Base-by-base conservation (phyloP, 2,797 vertebrate genomes). In the Characodon lateralis region DNA sequence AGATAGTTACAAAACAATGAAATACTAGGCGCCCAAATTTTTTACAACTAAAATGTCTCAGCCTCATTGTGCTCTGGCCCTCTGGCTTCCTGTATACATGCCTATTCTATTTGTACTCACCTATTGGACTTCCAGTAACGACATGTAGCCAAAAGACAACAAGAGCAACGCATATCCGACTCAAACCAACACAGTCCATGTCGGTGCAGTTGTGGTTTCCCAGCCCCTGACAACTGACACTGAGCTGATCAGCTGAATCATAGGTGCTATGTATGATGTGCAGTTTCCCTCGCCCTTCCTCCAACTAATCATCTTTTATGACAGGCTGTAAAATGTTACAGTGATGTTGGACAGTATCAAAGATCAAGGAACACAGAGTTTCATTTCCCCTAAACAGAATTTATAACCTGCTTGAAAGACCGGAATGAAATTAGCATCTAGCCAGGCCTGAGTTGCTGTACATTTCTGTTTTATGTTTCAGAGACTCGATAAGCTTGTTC, bases 261-360 rank as follows among this genome's bases (percentile, higher is more conserved):
- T 72, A 43, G 81, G 2, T 0, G 69, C 63, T 58, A 56, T 58
- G 71, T 71, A 1, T 43, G 5, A 7, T 35, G 24, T 0, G 1
- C 66, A 3, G 46, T 2, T 51, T 8, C 39, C 51, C 26, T 76
- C n/a, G 0, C n/a, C 73, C 80, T 71, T 18, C 31, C 28, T 46
- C 56, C 56, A 80, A 35, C 46, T 35, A 68, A 41, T 55, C 8
- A 2, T 46, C 18, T 71, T 93, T 93, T 90, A 91, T 88, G 74
- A 77, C 70, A 6, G 71, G 72, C 55, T 75, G 31, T 89, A 89
- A 86, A 82, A 26, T 22, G 24, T 71, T 31, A 18, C 22, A 66
- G 8, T 35, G 66, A 68, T 26, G 65, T 2, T 28, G n/a, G 41
- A 73, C 48, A 35, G 46, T 28, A 43, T 43, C 69, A 83, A 72